These are phyloP conservation scores for Agrilus mali DNA, from an alignment of 2,888 invertebrate species.

Conservation along the genomic window DNA sequence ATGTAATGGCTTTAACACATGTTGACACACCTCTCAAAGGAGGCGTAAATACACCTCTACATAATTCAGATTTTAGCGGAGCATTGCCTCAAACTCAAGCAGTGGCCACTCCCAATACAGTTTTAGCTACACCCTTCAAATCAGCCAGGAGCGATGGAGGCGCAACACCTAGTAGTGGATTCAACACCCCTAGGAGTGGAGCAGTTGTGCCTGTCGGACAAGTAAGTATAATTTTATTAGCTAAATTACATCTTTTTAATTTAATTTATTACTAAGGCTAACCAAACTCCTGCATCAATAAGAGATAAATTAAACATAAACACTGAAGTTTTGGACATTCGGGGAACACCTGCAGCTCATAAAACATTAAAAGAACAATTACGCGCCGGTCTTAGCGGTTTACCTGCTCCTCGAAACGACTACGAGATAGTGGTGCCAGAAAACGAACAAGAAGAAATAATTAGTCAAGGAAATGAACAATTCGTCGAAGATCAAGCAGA, in stretches of 20 bases:
- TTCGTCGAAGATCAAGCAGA: slow-evolving; percentile 76
- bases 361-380: slow-evolving; percentile 62
- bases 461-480: slow-evolving; percentile 26
- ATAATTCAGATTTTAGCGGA: slow-evolving; percentile 79
- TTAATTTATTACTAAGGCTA: slow-evolving; percentile 4
- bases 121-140: slow-evolving; percentile 76
- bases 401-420: slow-evolving; percentile 91
- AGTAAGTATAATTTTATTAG: slow-evolving; percentile 3
- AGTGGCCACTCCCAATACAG: slow-evolving; percentile 80
- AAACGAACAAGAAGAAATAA: slow-evolving; percentile 44
- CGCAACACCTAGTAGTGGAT: slow-evolving; percentile 49
- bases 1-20: slow-evolving; percentile 95
- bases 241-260: neutral
- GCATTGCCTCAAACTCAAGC: slow-evolving; percentile 59
- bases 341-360: slow-evolving; percentile 51
- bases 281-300: slow-evolving; percentile 58
- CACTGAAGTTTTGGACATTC: slow-evolving; percentile 65
- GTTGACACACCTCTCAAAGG: slow-evolving; percentile 96
- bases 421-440: slow-evolving; percentile 98
- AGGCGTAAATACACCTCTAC: slow-evolving; percentile 87
- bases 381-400: slow-evolving; percentile 59
- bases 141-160: slow-evolving; percentile 54
- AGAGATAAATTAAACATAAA: slow-evolving; percentile 94
- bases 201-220: slow-evolving; percentile 33
- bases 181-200: slow-evolving; percentile 41